Conservation (phyloP, 2,888 invertebrate species). For the Sphaeridia pumilis region DNA sequence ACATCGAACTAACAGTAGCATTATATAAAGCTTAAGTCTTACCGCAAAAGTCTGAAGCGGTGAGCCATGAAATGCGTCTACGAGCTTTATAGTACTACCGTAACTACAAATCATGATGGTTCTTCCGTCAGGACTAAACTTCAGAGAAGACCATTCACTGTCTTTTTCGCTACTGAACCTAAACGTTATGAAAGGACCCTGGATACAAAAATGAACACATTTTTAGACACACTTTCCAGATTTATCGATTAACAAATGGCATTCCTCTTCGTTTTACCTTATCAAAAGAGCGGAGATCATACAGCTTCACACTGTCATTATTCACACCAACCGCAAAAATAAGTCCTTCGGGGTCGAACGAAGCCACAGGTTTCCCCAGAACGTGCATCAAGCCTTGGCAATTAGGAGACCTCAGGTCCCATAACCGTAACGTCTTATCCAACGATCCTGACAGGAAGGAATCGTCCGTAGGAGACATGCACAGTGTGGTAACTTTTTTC, state of each 20-base stretch:
- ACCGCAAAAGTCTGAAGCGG: slow-evolving; percentile 76
- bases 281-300: slow-evolving; percentile 94
- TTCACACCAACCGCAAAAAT: slow-evolving; percentile 97
- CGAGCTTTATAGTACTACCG: slow-evolving; percentile 82
- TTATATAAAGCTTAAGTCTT: slow-evolving; percentile 17
- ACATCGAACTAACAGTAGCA: too few relatives aligned
- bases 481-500: slow-evolving; percentile 86
- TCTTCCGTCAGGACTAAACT: slow-evolving; percentile 96
- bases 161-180: slow-evolving; percentile 89
- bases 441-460: slow-evolving; percentile 93
- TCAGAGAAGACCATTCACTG: slow-evolving; percentile 96
- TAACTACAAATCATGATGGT: slow-evolving; percentile 95
- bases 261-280: slow-evolving; percentile 57
- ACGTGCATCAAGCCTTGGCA: slow-evolving; percentile 98
- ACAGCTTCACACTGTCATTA: slow-evolving; percentile 92
- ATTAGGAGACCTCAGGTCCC: slow-evolving; percentile 95
- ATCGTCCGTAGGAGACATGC: slow-evolving; percentile 95
- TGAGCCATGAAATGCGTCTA: slow-evolving; percentile 96
- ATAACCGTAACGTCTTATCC: slow-evolving; percentile 90
- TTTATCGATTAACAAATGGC: not conserved
- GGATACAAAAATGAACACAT: slow-evolving; percentile 16
- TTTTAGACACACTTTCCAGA: not conserved
- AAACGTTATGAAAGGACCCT: slow-evolving; percentile 85
- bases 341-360: slow-evolving; percentile 96
- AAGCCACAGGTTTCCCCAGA: slow-evolving; percentile 91